Conservation (phyloP, 2,113 vertebrate genomes). For the Plecotus auritus region DNA sequence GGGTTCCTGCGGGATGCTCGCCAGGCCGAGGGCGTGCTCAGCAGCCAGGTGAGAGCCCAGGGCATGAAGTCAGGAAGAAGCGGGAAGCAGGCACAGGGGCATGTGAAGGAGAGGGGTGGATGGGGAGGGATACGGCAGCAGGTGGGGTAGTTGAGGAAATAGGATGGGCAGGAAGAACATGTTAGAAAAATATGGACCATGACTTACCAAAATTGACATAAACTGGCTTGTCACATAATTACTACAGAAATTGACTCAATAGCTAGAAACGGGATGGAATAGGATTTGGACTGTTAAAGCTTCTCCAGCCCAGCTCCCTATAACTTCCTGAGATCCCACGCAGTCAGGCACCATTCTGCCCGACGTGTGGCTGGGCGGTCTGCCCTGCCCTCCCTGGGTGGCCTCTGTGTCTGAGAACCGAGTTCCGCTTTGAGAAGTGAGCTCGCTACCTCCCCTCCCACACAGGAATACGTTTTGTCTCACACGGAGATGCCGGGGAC, state of each 20-base stretch:
- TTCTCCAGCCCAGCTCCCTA: neutral
- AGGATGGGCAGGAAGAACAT: neutral
- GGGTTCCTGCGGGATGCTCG: constrained; percentile 92
- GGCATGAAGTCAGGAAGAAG: neutral
- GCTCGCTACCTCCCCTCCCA: fast-evolving
- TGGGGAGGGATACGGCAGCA: too few species aligned
- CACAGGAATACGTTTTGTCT: constrained; percentile 91
- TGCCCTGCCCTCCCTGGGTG: fast-evolving
- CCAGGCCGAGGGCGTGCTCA: constrained; percentile 93
- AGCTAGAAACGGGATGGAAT: neutral
- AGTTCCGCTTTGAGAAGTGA: constrained; percentile 21
- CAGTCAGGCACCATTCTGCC: neutral
- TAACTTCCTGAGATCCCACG: neutral
- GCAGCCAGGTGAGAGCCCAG: constrained; percentile 87
- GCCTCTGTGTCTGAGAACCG: neutral
- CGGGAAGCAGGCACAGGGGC: neutral
- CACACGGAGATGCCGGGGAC: constrained; percentile 94
- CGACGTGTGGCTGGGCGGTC: neutral
- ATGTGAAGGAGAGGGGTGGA: neutral
- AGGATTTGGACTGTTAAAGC: neutral
- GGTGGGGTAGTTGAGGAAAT: neutral
- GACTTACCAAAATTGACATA: neutral
- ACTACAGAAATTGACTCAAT: neutral
- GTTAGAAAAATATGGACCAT: neutral
- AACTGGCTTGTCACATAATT: neutral